A percentile compares a stretch with the other conserved stretches of the same genome.
Conservation (phyloP, 1,140 invertebrate genomes). For the Hyposmocoma kahamanoa region DNA sequence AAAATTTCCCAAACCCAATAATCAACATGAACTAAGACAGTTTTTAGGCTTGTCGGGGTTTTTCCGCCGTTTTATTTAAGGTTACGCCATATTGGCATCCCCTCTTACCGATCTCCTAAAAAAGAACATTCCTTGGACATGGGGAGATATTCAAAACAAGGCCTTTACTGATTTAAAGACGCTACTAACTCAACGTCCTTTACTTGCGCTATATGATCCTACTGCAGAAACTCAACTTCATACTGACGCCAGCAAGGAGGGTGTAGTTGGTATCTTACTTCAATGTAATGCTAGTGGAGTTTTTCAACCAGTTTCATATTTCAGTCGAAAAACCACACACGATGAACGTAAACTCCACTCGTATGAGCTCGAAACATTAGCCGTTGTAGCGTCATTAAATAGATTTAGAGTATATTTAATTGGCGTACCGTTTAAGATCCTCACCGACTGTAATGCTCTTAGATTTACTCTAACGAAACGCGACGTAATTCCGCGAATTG, state of each 20-base stretch:
- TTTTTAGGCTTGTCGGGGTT: conserved; percentile 34
- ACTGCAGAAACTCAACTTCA: conserved; percentile 22
- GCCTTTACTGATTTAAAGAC: conserved; percentile 4
- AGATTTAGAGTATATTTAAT: conserved; percentile 55
- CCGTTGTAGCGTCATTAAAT: conserved; percentile 28
- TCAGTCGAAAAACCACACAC: conserved; percentile 9
- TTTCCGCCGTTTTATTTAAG: conserved; percentile 28
- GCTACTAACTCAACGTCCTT: conserved; percentile 13
- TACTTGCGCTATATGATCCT: conserved; percentile 32
- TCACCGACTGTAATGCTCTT: conserved; percentile 30
- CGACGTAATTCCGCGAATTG: conserved; percentile 23
- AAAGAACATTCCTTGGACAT: conserved; percentile 29
- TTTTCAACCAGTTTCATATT: conserved; percentile 10
- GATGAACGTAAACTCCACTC: conserved; percentile 12
- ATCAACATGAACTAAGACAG: conserved; percentile 26
- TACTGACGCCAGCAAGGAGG: conserved; percentile 6
- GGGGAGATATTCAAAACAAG: conserved; percentile 26
- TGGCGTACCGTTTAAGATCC: conserved; percentile 24
- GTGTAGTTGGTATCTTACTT: conserved; percentile 23
- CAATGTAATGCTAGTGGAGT: conserved; percentile 5
- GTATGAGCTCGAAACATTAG: conserved; percentile 36
- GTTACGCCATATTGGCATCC: conserved; percentile 25
- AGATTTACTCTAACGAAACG: conserved; percentile 22
- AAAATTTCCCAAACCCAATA: conserved; percentile 18
- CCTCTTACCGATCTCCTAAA: conserved; percentile 29